phyloP scores from a whole-genome alignment of 1,140 invertebrate genomes.

The Cherax destructor region DNA sequence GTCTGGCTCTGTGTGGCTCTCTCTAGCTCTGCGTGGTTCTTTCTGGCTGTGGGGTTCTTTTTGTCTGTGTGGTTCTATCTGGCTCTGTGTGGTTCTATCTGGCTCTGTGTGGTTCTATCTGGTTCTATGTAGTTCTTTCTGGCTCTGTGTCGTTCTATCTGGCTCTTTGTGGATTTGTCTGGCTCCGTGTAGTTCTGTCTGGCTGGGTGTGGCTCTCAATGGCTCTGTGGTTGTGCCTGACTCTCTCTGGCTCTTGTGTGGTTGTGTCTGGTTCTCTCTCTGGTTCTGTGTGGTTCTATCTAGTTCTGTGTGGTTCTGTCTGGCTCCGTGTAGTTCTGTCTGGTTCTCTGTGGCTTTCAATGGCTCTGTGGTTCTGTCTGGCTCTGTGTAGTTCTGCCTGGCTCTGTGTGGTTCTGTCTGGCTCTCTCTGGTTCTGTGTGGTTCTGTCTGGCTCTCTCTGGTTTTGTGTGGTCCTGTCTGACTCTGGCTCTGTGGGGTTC shows the following conservation, averaged over 20 bases:
- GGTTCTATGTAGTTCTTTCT: no score
- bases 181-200: not conserved
- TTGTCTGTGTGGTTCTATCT: not conserved
- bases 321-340: not conserved
- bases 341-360: not conserved
- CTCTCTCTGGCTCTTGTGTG: no score
- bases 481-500: not conserved
- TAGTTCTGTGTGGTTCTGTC: not conserved
- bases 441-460: no score
- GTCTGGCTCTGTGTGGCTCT: not conserved
- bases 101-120: no score
- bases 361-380: not conserved
- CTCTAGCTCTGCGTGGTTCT: no score
- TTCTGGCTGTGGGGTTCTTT: not conserved
- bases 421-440: no score
- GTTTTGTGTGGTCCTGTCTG: not conserved
- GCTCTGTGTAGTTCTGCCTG: not conserved
- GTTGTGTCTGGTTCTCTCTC: no score
- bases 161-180: no score
- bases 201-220: not conserved
- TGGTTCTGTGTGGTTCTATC: no score
- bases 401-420: conserved; percentile 1
- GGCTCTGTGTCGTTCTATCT: not conserved
- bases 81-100: not conserved
- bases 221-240: no score